Conservation (phyloP, 2,113 vertebrate genomes). For the Collichthys lucidus region DNA sequence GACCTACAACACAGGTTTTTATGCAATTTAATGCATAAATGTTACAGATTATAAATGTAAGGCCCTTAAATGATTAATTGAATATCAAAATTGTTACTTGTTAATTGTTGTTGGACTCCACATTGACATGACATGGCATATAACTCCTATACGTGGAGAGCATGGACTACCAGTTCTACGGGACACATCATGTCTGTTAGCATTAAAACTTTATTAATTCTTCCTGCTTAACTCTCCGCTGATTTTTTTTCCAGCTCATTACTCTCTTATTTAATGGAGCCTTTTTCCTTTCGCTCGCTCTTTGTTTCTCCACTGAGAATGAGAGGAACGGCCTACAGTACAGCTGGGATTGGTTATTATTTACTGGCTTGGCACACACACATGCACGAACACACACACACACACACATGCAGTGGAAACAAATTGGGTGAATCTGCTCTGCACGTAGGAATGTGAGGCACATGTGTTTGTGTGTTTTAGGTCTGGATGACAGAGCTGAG, state of each 20-base stretch:
- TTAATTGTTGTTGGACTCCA: not conserved
- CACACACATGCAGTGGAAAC: slow-evolving; percentile 68
- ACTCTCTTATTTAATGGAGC: slow-evolving; percentile 58
- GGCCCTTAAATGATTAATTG: no score
- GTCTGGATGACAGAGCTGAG: slow-evolving; percentile 77
- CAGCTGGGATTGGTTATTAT: slow-evolving; percentile 83
- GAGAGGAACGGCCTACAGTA: slow-evolving; percentile 65
- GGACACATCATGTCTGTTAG: slow-evolving; percentile 28
- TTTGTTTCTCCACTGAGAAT: slow-evolving; percentile 58
- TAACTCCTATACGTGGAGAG: slow-evolving; percentile 8
- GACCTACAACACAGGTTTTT: no score
- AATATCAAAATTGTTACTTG: no score
- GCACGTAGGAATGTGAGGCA: slow-evolving; percentile 78
- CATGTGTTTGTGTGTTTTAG: slow-evolving; percentile 82
- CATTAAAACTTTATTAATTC: slow-evolving; percentile 52
- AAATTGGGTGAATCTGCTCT: slow-evolving; percentile 79
- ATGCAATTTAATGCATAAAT: no score
- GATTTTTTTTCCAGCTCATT: slow-evolving; percentile 65
- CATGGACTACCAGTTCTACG: not conserved
- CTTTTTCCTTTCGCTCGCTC: slow-evolving; percentile 46
- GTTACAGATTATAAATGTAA: no score
- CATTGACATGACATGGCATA: slow-evolving; percentile 24
- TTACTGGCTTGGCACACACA: slow-evolving; percentile 73
- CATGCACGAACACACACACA: slow-evolving; percentile 33
- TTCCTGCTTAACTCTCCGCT: slow-evolving; percentile 48